phyloP scores from a whole-genome alignment of 2,797 vertebrate species.

The Microctenopoma lineatum region DNA sequence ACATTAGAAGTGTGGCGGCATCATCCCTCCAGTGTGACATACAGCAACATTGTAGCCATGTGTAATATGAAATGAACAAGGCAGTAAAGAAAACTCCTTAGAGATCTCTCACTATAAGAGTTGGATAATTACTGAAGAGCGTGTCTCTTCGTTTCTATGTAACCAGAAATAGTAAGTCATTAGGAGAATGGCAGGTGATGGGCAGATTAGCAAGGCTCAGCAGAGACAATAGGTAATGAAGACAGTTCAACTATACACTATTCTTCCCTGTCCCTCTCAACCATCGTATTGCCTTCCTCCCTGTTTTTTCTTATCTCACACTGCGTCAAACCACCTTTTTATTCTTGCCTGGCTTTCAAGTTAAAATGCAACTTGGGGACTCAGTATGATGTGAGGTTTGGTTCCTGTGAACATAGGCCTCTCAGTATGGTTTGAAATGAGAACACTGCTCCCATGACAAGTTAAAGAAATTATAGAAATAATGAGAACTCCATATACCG shows the following conservation, averaged over 20 bases:
- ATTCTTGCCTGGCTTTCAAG: constrained; percentile 48
- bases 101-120: constrained; percentile 58
- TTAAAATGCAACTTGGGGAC: constrained; percentile 43
- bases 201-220: constrained; percentile 76
- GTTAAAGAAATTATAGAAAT: constrained; percentile 49
- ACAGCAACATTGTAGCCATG: constrained; percentile 29
- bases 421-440: constrained; percentile 27
- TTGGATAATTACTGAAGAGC: constrained; percentile 65
- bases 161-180: constrained; percentile 85
- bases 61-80: constrained; percentile 46
- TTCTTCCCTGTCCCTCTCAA: constrained; percentile 50
- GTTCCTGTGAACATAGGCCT: constrained; percentile 25
- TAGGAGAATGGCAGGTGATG: constrained; percentile 82
- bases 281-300: constrained; percentile 47
- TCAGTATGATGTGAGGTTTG: constrained; percentile 29
- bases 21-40: constrained; percentile 21
- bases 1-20: background rate
- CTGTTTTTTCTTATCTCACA: constrained; percentile 52
- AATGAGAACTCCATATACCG: constrained; percentile 54
- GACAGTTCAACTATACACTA: constrained; percentile 67
- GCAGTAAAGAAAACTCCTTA: constrained; percentile 48
- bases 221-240: constrained; percentile 74
- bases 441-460: constrained; percentile 41
- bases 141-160: constrained; percentile 70
- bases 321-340: constrained; percentile 51